Evolutionary conservation across 1,140 invertebrate species (phyloP).

Genomic region (Teleopsis dalmanni): DNA sequence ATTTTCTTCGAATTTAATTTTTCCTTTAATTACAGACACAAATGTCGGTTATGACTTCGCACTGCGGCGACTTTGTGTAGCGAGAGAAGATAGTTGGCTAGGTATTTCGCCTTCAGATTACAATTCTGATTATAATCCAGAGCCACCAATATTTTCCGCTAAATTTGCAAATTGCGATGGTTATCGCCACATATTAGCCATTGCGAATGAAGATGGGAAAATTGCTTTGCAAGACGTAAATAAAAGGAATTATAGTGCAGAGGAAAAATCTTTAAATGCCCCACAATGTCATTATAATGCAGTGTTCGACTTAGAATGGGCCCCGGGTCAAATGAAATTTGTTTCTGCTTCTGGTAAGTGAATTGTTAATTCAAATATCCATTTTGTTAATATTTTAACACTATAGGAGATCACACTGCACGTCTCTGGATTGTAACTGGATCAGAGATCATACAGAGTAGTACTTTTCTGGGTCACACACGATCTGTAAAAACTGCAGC

Average conservation of each 20-base stretch:
- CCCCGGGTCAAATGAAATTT: constrained; percentile 62
- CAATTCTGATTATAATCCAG: constrained; percentile 46
- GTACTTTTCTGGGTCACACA: constrained; percentile 62
- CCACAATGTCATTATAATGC: constrained; percentile 74
- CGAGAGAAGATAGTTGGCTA: constrained; percentile 48
- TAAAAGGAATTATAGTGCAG: constrained; percentile 24
- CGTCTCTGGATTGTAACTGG: constrained; percentile 60
- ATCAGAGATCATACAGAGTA: constrained; percentile 52
- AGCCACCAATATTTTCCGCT: constrained; percentile 58
- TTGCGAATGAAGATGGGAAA: constrained; percentile 78
- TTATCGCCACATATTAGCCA: constrained; percentile 62
- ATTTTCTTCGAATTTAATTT: neutral
- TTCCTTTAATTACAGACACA: constrained; percentile 20
- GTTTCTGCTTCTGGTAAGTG: constrained; percentile 77
- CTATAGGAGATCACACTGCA: constrained; percentile 76
- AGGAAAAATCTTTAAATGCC: constrained; percentile 45
- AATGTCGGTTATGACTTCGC: constrained; percentile 36
- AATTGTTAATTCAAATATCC: no score
- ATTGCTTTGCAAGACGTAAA: constrained; percentile 43
- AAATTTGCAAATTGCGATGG: constrained; percentile 54
- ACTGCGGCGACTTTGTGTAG: constrained; percentile 30
- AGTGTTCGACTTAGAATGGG: constrained; percentile 83
- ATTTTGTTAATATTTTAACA: no score
- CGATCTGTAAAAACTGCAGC: constrained; percentile 72
- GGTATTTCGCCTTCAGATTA: constrained; percentile 45